Evolutionary conservation across 2,888 invertebrate genomes (phyloP).

Genomic region (Sphaerophoria taeniata): DNA sequence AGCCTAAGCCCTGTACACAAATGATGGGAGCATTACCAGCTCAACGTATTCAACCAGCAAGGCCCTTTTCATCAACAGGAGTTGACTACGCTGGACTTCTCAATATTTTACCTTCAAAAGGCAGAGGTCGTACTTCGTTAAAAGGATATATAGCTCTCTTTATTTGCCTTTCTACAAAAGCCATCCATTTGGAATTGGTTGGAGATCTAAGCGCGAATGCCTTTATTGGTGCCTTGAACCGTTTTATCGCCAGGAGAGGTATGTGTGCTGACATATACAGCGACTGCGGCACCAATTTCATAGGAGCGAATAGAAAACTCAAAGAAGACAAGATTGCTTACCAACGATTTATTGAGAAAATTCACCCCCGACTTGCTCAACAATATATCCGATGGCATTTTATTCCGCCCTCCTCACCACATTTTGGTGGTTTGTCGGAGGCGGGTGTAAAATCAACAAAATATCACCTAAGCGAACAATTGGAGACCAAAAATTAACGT

Average conservation of each 20-base stretch:
- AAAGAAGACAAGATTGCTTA: too few relatives aligned
- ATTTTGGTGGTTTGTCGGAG: not conserved
- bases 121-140: constrained; percentile 7
- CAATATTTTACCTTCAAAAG: constrained; percentile 16
- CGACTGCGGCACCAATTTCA: too few relatives aligned
- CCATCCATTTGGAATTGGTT: constrained; percentile 20
- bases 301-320: too few relatives aligned
- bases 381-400: too few relatives aligned
- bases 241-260: constrained; percentile 12
- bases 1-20: constrained; percentile 19
- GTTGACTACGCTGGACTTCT: constrained; percentile 33
- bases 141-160: constrained; percentile 3
- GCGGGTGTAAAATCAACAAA: too few relatives aligned
- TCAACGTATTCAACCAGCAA: constrained; percentile 1
- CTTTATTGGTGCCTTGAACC: constrained; percentile 11
- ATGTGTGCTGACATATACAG: too few relatives aligned
- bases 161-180: constrained; percentile 10
- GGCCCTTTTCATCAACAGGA: constrained; percentile 32
- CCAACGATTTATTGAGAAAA: too few relatives aligned
- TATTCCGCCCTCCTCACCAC: too few relatives aligned
- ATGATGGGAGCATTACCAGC: too few relatives aligned
- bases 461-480: too few relatives aligned
- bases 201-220: constrained; percentile 11
- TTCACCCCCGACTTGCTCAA: too few relatives aligned
- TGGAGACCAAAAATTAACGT: too few relatives aligned